Conservation (phyloP, 2,888 invertebrate species). For the Yponomeuta sedellus region DNA sequence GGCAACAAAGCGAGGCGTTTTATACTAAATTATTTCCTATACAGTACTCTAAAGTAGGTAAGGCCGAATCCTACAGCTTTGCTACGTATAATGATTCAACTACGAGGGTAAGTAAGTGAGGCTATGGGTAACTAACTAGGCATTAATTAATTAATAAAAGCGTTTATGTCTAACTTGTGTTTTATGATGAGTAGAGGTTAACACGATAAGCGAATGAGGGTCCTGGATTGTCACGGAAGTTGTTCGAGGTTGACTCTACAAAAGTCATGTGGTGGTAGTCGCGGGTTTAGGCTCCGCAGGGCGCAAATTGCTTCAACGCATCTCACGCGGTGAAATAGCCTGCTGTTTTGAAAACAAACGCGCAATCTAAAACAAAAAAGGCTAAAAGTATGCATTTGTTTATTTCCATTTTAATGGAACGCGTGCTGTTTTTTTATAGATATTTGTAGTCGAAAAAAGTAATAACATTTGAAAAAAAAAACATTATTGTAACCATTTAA, state of each 20-base stretch:
- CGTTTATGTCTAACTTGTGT: no score
- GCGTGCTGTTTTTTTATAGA: slow-evolving; percentile 7
- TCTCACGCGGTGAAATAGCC: slow-evolving; percentile 19
- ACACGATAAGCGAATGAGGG: no score
- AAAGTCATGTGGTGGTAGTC: slow-evolving; percentile 11
- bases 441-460: background rate
- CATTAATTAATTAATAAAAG: no score
- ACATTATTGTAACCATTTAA: background rate
- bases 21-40: no score
- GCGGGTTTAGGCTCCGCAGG: slow-evolving; percentile 49
- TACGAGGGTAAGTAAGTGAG: no score
- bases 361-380: slow-evolving; percentile 5
- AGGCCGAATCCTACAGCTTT: no score
- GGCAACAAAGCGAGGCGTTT: no score
- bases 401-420: slow-evolving; percentile 27
- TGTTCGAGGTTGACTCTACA: background rate
- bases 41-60: no score
- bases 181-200: no score
- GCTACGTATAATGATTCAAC: no score
- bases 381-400: slow-evolving; percentile 27
- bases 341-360: slow-evolving; percentile 6
- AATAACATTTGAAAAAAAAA: background rate
- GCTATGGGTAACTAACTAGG: no score
- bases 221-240: background rate
- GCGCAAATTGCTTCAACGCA: slow-evolving; percentile 54